Conservation (phyloP, 2,888 invertebrate species). For the Nowickia ferox region DNA sequence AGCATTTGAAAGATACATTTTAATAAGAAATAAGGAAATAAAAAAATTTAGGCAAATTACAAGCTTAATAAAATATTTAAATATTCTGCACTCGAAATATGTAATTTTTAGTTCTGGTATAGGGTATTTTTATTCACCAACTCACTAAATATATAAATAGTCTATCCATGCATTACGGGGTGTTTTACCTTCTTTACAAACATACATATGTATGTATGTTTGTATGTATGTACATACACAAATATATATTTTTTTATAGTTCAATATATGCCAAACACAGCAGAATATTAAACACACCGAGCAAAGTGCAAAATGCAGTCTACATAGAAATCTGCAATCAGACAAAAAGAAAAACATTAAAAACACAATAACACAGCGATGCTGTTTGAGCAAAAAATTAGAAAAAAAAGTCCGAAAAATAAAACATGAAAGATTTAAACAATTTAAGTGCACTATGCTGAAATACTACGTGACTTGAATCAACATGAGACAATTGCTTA, state of each 20-base stretch:
- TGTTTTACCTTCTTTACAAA: neutral
- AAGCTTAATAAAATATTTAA: too few species aligned
- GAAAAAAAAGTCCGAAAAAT: conserved; percentile 37
- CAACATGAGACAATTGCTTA: conserved; percentile 49
- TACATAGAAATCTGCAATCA: conserved; percentile 69
- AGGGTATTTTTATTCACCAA: neutral
- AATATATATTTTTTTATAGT: conserved; percentile 47
- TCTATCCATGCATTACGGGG: neutral
- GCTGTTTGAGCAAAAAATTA: conserved; percentile 19
- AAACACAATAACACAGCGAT: conserved; percentile 43
- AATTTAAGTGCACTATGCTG: conserved; percentile 73
- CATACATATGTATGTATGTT: too few species aligned
- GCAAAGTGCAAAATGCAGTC: conserved; percentile 73
- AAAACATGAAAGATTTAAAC: conserved; percentile 69
- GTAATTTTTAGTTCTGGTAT: neutral
- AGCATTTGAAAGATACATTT: neutral
- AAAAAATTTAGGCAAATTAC: neutral
- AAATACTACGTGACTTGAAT: conserved; percentile 73
- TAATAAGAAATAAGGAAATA: neutral
- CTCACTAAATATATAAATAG: neutral
- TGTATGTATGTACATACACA: too few species aligned
- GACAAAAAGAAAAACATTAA: conserved; percentile 39
- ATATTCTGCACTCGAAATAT: neutral
- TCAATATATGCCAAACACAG: conserved; percentile 67
- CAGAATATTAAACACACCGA: conserved; percentile 71